Evolutionary conservation across 2,888 invertebrate species (phyloP).

Genomic region (Diabrotica balteata): DNA sequence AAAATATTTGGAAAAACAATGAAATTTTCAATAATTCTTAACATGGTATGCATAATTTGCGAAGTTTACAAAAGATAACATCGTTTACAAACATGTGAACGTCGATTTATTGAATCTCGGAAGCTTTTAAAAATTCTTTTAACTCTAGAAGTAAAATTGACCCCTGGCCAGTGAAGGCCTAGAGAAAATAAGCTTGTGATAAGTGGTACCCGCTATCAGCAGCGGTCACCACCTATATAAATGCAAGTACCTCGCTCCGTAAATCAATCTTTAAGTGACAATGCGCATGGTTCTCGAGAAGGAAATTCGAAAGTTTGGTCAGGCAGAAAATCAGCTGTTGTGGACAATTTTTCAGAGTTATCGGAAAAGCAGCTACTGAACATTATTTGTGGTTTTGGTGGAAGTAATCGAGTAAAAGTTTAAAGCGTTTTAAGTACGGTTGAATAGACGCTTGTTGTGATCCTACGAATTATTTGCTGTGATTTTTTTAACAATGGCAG

Average conservation of each 20-base stretch:
- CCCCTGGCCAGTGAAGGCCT: background rate
- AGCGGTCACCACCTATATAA: slow-evolving; percentile 10
- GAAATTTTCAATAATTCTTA: too few species aligned
- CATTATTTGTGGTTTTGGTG: too few species aligned
- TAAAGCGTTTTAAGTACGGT: too few species aligned
- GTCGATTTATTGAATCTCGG: background rate
- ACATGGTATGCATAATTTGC: too few species aligned
- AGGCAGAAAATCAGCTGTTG: slow-evolving; percentile 19
- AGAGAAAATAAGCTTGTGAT: slow-evolving; percentile 7
- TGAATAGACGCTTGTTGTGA: too few species aligned
- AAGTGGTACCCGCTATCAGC: slow-evolving; percentile 7
- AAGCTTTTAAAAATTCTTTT: background rate
- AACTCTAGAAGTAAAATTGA: slow-evolving; percentile 1
- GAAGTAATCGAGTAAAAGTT: too few species aligned
- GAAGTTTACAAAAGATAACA: too few species aligned
- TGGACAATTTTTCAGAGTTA: slow-evolving; percentile 23
- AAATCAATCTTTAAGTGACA: slow-evolving; percentile 20
- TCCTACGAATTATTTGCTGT: too few species aligned
- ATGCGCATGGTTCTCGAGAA: slow-evolving; percentile 32
- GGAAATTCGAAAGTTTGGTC: slow-evolving; percentile 27
- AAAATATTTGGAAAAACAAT: too few species aligned
- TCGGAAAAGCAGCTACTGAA: slow-evolving; percentile 5
- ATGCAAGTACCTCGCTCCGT: background rate
- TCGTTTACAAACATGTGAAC: too few species aligned
- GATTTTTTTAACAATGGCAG: too few species aligned